Base-by-base conservation (phyloP, 1,140 invertebrate species). In the Drosophila bipectinata region DNA sequence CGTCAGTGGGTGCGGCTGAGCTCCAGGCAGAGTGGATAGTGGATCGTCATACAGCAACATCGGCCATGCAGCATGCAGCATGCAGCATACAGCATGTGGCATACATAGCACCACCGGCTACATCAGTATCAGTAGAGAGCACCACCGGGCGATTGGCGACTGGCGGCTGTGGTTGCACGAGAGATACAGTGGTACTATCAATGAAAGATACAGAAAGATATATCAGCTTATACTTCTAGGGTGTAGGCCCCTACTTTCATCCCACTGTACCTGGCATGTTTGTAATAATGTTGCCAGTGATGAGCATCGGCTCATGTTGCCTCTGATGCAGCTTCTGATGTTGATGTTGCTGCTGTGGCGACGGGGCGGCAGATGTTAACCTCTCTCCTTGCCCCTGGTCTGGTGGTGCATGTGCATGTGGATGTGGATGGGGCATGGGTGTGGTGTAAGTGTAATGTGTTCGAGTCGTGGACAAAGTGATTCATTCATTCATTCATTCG, bases 231-330 rank as follows among this genome's bases (percentile, higher is more conserved):
- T 21, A 21, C 2, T 21, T 2, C 21, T 21, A 21, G 21, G 21
- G n/a, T n/a, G n/a, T n/a, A n/a, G n/a, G n/a, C n/a, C n/a, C n/a
- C n/a, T n/a, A n/a, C n/a, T n/a, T n/a, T n/a, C n/a, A n/a, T n/a
- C n/a, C n/a, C n/a, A 75, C 72, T 41, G 72, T 77, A 54, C 57
- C 47, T 24, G 59, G 66, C 83, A 68, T 85, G 74, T 82, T 87
- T 75, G 82, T 85, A 82, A 87, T 87, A 76, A 76, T 87, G 79
- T 77, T 83, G 72, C 79, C 48, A 76, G 72, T 79, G 83, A 88
- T 88, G 83, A 73, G 81, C 64, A 71, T 55, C 79, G 71, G 64
- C 58, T 83, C 79, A 83, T 83, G 77, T 84, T 84, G 76, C 54
- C 48, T 39, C 30, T 74, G 41, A 26, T 32, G 61, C 51, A 21